phyloP scores from a whole-genome alignment of 37 sponge, comb jelly and placozoan species.

The Aplysina aerophoba region DNA sequence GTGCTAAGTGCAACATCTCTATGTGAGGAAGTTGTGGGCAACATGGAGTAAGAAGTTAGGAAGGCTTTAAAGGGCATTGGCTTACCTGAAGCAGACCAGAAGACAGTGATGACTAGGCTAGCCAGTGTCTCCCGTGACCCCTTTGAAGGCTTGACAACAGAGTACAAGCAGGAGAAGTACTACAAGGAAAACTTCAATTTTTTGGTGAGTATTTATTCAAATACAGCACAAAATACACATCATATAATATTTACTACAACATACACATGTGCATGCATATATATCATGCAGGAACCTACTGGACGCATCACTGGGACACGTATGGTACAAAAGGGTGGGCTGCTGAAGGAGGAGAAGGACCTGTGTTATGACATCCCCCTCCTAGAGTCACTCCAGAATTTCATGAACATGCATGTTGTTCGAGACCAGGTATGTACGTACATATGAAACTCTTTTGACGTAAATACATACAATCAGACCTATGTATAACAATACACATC shows the following conservation, averaged over 20 bases:
- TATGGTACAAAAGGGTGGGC: not conserved
- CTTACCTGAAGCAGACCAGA: not conserved
- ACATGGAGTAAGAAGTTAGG: not conserved
- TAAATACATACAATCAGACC: too few relatives aligned
- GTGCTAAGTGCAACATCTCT: not conserved
- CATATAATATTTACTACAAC: too few relatives aligned
- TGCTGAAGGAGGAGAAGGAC: not conserved
- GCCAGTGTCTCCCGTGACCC: not conserved
- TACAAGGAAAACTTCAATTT: conserved; percentile 16
- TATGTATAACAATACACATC: too few relatives aligned
- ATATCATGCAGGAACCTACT: not conserved
- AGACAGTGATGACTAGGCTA: not conserved
- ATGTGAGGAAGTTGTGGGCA: not conserved
- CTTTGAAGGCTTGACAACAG: conserved; percentile 30
- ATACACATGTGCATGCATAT: too few relatives aligned
- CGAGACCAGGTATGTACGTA: conserved; percentile 28
- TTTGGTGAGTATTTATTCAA: conserved; percentile 7
- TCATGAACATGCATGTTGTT: not conserved
- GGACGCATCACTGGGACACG: not conserved
- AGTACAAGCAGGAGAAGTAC: conserved; percentile 42
- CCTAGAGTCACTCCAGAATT: conserved; percentile 15
- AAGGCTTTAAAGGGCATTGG: too few relatives aligned
- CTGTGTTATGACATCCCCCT: conserved; percentile 20
- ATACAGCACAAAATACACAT: not conserved
- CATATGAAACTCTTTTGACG: not conserved